These are phyloP conservation scores for Agrilus biguttatus DNA, from an alignment of 2,888 invertebrate genomes.

Conservation along the genomic window DNA sequence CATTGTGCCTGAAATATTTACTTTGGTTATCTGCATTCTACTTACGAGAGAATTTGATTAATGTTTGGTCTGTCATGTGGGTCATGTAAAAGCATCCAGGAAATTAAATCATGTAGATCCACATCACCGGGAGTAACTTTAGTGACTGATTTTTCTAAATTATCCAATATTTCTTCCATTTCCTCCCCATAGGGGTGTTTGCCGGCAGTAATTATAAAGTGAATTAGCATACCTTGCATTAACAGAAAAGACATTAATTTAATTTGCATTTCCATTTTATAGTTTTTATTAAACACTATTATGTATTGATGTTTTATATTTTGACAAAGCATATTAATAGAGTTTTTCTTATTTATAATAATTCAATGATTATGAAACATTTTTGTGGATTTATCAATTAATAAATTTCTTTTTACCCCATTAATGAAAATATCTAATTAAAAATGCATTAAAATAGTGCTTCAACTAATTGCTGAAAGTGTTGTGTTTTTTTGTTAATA, in stretches of 20 bases:
- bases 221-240: slow-evolving; percentile 23
- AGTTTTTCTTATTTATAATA: too few species aligned
- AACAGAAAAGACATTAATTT: slow-evolving; percentile 4
- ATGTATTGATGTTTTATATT: too few species aligned
- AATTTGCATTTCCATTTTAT: background rate
- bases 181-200: slow-evolving; percentile 28
- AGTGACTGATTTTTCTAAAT: slow-evolving; percentile 20
- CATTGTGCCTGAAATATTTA: too few species aligned
- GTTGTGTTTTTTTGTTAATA: too few species aligned
- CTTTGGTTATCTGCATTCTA: slow-evolving; percentile 1
- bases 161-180: slow-evolving; percentile 24
- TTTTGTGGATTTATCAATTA: too few species aligned
- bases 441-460: too few species aligned
- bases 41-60: slow-evolving; percentile 26
- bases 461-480: too few species aligned
- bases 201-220: slow-evolving; percentile 28
- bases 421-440: too few species aligned
- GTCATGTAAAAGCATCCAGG: slow-evolving; percentile 28
- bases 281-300: too few species aligned
- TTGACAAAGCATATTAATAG: too few species aligned
- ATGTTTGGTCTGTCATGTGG: slow-evolving; percentile 25
- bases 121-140: slow-evolving; percentile 16
- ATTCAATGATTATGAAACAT: too few species aligned
- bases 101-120: slow-evolving; percentile 25
- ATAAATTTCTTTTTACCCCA: too few species aligned